These are phyloP conservation scores for Acanthosoma haemorrhoidale DNA, from an alignment of 2,888 invertebrate species.

Conservation along the genomic window DNA sequence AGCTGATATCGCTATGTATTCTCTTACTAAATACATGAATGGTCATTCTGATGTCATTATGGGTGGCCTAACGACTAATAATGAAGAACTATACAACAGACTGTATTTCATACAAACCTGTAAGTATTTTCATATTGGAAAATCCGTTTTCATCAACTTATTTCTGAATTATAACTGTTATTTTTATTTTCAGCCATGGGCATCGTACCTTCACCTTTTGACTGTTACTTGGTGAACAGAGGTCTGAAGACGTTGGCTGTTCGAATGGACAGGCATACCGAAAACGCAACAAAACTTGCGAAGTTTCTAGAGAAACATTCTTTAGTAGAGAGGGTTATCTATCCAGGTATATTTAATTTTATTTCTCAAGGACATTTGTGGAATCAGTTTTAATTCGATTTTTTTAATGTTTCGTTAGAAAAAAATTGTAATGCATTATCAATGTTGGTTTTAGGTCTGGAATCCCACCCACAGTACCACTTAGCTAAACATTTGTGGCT, in stretches of 20 bases:
- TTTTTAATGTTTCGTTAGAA: too few relatives aligned
- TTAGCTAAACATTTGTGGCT: slow-evolving; percentile 72
- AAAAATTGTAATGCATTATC: too few relatives aligned
- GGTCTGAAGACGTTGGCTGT: slow-evolving; percentile 89
- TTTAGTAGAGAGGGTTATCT: slow-evolving; percentile 70
- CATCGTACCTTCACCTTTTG: slow-evolving; percentile 91
- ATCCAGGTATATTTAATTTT: slow-evolving; percentile 62
- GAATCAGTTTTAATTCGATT: too few relatives aligned
- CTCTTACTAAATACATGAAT: slow-evolving; percentile 96
- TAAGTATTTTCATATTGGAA: slow-evolving; percentile 45
- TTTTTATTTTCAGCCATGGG: slow-evolving; percentile 66
- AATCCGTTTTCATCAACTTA: background rate
- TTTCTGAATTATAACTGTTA: too few relatives aligned
- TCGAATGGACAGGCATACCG: slow-evolving; percentile 84
- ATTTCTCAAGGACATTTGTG: background rate
- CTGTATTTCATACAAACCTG: slow-evolving; percentile 85
- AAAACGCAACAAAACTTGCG: slow-evolving; percentile 71
- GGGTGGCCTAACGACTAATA: slow-evolving; percentile 78
- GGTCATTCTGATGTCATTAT: slow-evolving; percentile 96
- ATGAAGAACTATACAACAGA: slow-evolving; percentile 62
- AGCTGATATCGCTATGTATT: slow-evolving; percentile 86
- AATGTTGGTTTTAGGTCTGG: background rate
- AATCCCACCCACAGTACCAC: slow-evolving; percentile 72
- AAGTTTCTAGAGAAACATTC: slow-evolving; percentile 75
- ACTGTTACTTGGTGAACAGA: slow-evolving; percentile 87